Base-by-base conservation (phyloP, 2,113 vertebrate genomes). In the Heterotilapia buettikoferi region DNA sequence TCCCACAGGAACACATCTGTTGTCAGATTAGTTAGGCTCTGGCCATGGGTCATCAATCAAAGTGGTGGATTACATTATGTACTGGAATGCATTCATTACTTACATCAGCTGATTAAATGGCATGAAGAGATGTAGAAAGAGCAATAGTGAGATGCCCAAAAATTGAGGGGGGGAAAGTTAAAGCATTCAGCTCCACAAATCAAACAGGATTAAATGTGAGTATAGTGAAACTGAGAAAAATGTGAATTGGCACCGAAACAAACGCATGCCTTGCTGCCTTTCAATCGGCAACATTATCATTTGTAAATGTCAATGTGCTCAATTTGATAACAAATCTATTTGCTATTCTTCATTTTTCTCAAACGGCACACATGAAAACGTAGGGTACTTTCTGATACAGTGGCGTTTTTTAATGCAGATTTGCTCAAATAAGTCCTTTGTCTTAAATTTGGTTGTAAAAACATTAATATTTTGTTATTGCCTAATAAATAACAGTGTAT, bases 21-120 rank as follows among this genome's bases (percentile, higher is more conserved):
- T 91, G 93, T 92, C 92, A 92, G 82, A 90, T 88, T 80, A 90
- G 86, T 82, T 31, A 81, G 83, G 50, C 84, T 82, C 81, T 18
- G 53, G 86, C 83, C 86, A 47, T 10, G 59, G 81, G 84, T 88
- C 92, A 93, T 94, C 95, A 94, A 88, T 94, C 92, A 94, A 84
- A 85, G 66, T 84, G 86, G 61, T 82, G 87, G 89, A 94, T 91
- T 89, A 84, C 71, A 85, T 81, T 54, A 54, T 80, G 33, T 11
- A 50, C 21, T 52, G 31, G 61, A 86, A 88, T 86, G 14, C 84
- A 91, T 92, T 90, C 71, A 85, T 92, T 84, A 59, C 50, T 89
- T 78, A 73, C 66, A 85, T 73, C 73, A 38, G 80, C 40, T 85
- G 88, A 94, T 88, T 87, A 90, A 90, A 94, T 73, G 87, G 84